phyloP scores from a whole-genome alignment of 2,113 vertebrate genomes.

The Entomyzon cyanotis region DNA sequence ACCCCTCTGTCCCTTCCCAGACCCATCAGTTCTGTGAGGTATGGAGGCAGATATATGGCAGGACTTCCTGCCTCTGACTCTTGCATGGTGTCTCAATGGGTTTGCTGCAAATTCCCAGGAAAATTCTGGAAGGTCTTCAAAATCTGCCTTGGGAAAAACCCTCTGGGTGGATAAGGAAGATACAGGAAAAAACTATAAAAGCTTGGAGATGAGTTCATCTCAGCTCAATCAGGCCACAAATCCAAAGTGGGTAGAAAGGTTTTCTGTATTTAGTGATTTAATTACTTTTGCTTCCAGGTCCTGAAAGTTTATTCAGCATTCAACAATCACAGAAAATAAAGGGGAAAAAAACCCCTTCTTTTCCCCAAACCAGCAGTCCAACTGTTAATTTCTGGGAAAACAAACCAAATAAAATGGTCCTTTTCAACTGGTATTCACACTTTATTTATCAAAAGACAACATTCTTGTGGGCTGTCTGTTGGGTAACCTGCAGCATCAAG shows the following conservation, averaged over 20 bases:
- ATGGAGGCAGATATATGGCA: neutral
- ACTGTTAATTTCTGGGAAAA: neutral
- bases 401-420: neutral
- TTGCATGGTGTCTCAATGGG: neutral
- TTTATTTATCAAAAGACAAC: neutral
- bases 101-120: neutral
- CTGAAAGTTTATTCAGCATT: neutral
- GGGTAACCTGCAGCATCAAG: neutral
- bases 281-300: neutral
- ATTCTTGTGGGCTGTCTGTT: neutral
- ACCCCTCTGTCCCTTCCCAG: neutral
- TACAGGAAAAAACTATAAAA: neutral
- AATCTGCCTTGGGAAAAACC: neutral
- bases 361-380: neutral
- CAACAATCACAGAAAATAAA: neutral
- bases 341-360: accelerated
- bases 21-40: neutral
- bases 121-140: neutral
- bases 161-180: neutral
- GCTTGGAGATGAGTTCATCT: neutral
- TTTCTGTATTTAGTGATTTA: neutral
- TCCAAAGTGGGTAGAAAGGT: neutral
- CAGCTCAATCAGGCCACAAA: neutral
- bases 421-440: neutral
- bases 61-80: neutral